Percentiles rank a stretch among this genome's conserved stretches.
phyloP scores from a whole-genome alignment of 2,797 vertebrate genomes.

The Cuculus canorus region DNA sequence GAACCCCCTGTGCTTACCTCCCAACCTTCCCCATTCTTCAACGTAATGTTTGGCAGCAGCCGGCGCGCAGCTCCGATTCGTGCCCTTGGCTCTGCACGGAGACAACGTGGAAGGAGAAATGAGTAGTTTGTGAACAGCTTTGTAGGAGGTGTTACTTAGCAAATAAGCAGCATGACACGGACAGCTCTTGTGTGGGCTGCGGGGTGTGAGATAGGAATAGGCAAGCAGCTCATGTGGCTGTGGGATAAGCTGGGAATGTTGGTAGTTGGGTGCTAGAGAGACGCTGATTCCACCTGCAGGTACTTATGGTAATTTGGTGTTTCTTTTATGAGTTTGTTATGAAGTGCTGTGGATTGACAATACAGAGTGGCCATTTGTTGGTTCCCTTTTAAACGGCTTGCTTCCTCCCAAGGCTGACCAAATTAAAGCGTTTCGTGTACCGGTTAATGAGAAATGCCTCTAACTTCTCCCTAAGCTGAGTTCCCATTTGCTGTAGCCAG shows the following conservation, averaged over 20 bases:
- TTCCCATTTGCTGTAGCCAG: slow-evolving; percentile 1
- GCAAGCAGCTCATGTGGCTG: background rate
- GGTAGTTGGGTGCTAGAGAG: background rate
- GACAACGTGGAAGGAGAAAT: background rate
- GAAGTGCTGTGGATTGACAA: background rate
- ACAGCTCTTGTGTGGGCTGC: slow-evolving; percentile 37
- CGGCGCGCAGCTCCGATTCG: rapidly evolving
- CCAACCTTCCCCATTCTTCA: background rate
- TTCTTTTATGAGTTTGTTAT: background rate
- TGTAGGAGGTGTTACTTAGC: slow-evolving; percentile 50
- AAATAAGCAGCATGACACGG: background rate
- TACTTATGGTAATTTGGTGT: background rate
- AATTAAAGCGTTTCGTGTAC: background rate
- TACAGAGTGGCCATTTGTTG: background rate
- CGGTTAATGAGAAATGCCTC: background rate
- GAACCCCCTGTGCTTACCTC: background rate
- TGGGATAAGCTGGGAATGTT: background rate
- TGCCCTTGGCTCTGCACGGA: background rate
- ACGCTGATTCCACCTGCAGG: background rate
- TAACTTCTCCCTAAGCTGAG: background rate
- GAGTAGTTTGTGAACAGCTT: background rate
- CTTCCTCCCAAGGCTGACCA: background rate
- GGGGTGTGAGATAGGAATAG: slow-evolving; percentile 36
- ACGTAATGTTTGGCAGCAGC: background rate
- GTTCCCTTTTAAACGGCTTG: slow-evolving; percentile 17